Percentiles rank a stretch among this genome's conserved stretches.
Conservation (phyloP, 2,113 vertebrate genomes). For the Lipophrys pholis region DNA sequence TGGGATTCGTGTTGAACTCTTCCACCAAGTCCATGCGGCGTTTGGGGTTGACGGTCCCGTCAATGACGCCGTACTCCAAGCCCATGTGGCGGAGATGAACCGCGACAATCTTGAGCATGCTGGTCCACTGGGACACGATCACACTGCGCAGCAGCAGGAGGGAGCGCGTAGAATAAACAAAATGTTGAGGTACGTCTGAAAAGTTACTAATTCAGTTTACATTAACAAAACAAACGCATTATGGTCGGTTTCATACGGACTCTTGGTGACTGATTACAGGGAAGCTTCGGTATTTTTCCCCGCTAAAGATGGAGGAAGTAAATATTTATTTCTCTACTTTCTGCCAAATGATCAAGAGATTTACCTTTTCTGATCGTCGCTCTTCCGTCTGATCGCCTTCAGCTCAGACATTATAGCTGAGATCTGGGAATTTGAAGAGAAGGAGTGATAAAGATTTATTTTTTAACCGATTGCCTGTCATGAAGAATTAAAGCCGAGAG, state of each 20-base stretch:
- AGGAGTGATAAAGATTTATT: neutral
- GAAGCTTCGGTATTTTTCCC: too few species aligned
- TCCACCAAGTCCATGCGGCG: constrained; percentile 95
- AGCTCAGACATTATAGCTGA: constrained; percentile 87
- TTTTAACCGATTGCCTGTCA: too few species aligned
- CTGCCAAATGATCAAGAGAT: too few species aligned
- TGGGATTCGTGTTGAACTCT: constrained; percentile 91
- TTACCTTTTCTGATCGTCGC: constrained; percentile 89
- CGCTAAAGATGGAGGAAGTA: too few species aligned
- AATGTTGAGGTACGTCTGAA: neutral
- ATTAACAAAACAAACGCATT: too few species aligned
- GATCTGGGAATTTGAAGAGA: constrained; percentile 78
- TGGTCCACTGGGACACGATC: constrained; percentile 97
- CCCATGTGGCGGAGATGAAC: constrained; percentile 84
- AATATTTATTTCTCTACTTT: too few species aligned
- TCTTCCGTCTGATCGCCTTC: constrained; percentile 80
- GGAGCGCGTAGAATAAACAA: neutral
- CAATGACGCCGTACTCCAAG: constrained; percentile 84
- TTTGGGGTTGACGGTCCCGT: constrained; percentile 92
- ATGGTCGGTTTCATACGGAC: too few species aligned
- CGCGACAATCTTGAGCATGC: constrained; percentile 91
- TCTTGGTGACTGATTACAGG: too few species aligned
- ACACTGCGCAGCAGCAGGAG: constrained; percentile 81
- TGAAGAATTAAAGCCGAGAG: too few species aligned
- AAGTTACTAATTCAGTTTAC: neutral